Evolutionary conservation across 2,113 vertebrate species (phyloP), one percentile per base, ranked within the genome.

Genomic region (Baryphthengus martii): DNA sequence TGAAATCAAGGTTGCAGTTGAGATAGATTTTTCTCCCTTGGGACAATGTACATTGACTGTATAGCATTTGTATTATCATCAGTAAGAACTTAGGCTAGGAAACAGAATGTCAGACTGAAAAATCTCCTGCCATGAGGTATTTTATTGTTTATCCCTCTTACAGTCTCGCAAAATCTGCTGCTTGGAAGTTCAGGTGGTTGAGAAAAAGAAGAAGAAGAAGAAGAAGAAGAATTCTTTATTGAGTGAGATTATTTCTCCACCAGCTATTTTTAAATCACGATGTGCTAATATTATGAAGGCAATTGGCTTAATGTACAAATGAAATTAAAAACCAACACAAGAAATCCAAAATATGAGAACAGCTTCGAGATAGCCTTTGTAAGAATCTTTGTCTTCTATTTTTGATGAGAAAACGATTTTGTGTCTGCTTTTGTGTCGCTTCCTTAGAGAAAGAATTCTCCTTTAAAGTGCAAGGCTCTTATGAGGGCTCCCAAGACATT

Each of bases 101-200:
- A 77, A 47, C 52, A 65, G 18, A 70, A 85, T 39, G 19, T 83
- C 13, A 72, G 28, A 24, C 12, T 25, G 33, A 37, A 79, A 73
- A 80, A 77, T 56, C 67, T 13, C 25, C 7, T 71, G 19, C 26
- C 10, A 9, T 77, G 28, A 86, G 6, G 17, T 77, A 25, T 90
- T 92, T 63, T 47, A 29, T 35, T 85, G 26, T 59, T 85, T 1
- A 0, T 52, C 7, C 53, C n/a, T 95, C 35, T 87, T 92, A 71
- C 52, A 98, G 97, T 94, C 97, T 85, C 97, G 97, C 28, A 93
- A 97, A 92, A 76, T 97, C 78, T 95, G 95, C 65, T 70, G 86
- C 79, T 93, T 97, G 85, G 95, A 97, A 86, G 80, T 97, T n/a
- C 93, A 96, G 12, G 91, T 97, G 59, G 35, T 96, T 71, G 95